Base-by-base conservation (phyloP, 2,888 invertebrate species). In the Lypha dubia region DNA sequence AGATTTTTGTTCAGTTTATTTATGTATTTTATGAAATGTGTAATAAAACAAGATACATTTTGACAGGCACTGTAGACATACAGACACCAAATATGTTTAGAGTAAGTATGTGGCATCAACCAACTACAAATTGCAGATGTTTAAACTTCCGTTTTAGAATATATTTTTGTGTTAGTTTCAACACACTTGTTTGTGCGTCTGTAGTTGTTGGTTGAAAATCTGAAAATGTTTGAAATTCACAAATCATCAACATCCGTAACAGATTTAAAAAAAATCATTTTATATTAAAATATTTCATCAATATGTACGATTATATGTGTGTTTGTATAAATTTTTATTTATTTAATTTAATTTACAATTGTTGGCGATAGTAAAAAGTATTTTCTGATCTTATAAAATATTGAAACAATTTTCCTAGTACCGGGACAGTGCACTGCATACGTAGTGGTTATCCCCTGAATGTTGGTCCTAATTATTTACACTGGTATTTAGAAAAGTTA, bases 201-300 rank as follows among this genome's bases (percentile, higher is more conserved):
- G 56, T 9, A 13, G 11, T 51, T 74, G 11, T 51, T 74, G 35
- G 28, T 17, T 41, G 17, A 56, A 71, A 70, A 73, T 67, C 70
- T 70, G 63, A 81, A 74, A 77, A 68, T 81, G 84, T 84, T 84
- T 84, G 81, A 84, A 84, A 84, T 77, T 63, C 38, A 84, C 81
- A 73, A 70, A 79, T 81, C 84, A 84, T 79, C 77, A 74, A 84
- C 81, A 84, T 84, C 84, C 84, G 84, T 74, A 84, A 84, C 81
- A 84, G 77, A 81, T 84, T 84, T 79, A n/a, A 5, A 46, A 58
- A 53, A 79, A 76, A 77, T 84, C 77, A 84, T 81, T 81, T 80
- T 80, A 53, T 24, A 67, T 60, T 15, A 80, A 76, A 58, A 84
- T n/a, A 84, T 80, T 80, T 75, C 51, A 84, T 84, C 44, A 75